These are phyloP conservation scores for Sardina pilchardus DNA, from an alignment of 2,113 vertebrate species.

Conservation along the genomic window DNA sequence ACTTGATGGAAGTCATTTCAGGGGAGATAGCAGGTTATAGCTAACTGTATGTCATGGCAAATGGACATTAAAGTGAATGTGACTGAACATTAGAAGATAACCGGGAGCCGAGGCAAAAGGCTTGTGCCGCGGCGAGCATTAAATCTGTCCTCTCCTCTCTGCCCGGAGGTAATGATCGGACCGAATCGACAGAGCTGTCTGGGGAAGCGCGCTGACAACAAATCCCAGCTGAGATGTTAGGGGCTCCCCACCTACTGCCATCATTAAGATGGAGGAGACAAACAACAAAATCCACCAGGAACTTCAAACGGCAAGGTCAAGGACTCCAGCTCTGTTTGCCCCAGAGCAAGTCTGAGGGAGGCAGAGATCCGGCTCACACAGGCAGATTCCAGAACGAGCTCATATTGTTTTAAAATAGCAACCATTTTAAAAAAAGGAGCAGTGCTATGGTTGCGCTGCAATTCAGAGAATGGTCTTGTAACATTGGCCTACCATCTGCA, in stretches of 20 bases:
- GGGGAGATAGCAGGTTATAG: background rate
- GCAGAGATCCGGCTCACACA: background rate
- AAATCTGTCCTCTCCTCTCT: conserved; percentile 49
- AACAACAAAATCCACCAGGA: conserved; percentile 48
- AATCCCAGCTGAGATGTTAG: conserved; percentile 48
- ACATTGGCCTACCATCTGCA: conserved; percentile 24
- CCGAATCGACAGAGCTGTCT: conserved; percentile 54
- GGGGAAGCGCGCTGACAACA: conserved; percentile 35
- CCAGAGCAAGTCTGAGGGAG: conserved; percentile 8
- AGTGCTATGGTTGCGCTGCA: conserved; percentile 12
- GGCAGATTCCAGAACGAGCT: background rate
- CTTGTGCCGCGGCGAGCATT: conserved; percentile 53
- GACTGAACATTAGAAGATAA: conserved; percentile 27
- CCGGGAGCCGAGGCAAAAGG: conserved; percentile 29
- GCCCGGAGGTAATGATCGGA: conserved; percentile 59
- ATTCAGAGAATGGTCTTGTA: conserved; percentile 27
- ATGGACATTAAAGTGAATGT: conserved; percentile 8
- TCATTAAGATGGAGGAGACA: conserved; percentile 61
- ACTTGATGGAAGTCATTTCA: conserved; percentile 6
- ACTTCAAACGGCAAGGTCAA: conserved; percentile 59
- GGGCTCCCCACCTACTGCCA: conserved; percentile 47
- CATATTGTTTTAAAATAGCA: conserved; percentile 35
- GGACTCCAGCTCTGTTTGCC: conserved; percentile 12
- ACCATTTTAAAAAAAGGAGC: conserved; percentile 14
- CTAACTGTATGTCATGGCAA: conserved; percentile 15